Evolutionary conservation across 2,113 vertebrate genomes (phyloP).

Genomic region (Poecile atricapillus): DNA sequence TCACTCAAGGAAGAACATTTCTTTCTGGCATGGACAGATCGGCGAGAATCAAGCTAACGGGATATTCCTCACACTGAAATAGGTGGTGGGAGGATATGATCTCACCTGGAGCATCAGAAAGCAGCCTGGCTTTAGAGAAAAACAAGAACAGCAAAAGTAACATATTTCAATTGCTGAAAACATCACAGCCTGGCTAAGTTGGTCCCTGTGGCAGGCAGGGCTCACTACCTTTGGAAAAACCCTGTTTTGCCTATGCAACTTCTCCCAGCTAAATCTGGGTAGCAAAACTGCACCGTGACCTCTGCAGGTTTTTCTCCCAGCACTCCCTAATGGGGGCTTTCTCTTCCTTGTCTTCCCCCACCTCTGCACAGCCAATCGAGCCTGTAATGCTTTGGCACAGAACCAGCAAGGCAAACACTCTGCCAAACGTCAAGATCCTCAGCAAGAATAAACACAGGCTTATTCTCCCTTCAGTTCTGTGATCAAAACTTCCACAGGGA

Average conservation of each 20-base stretch:
- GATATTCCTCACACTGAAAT: neutral
- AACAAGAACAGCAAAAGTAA: neutral
- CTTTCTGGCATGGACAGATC: neutral
- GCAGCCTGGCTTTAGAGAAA: neutral
- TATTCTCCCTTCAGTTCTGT: conserved; percentile 44
- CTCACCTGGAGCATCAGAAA: neutral
- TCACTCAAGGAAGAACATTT: neutral
- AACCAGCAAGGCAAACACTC: conserved; percentile 52
- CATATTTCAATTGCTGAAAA: neutral
- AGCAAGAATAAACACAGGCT: conserved; percentile 55
- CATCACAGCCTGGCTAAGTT: neutral
- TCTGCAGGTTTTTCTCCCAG: neutral
- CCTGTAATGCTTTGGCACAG: conserved; percentile 6
- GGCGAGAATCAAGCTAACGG: neutral
- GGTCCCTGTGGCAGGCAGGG: neutral
- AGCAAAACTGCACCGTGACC: neutral
- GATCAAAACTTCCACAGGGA: conserved; percentile 56
- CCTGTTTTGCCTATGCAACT: neutral
- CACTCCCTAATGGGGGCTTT: neutral
- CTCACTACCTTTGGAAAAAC: neutral
- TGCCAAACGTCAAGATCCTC: conserved; percentile 28
- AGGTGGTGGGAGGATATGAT: neutral
- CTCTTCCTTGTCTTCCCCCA: neutral
- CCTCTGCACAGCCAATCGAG: neutral
- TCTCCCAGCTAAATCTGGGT: neutral